A percentile compares a stretch with the other conserved stretches of the same genome.
These are phyloP conservation scores for Sander lucioperca DNA, from an alignment of 2,113 vertebrate species.

Conservation along the genomic window DNA sequence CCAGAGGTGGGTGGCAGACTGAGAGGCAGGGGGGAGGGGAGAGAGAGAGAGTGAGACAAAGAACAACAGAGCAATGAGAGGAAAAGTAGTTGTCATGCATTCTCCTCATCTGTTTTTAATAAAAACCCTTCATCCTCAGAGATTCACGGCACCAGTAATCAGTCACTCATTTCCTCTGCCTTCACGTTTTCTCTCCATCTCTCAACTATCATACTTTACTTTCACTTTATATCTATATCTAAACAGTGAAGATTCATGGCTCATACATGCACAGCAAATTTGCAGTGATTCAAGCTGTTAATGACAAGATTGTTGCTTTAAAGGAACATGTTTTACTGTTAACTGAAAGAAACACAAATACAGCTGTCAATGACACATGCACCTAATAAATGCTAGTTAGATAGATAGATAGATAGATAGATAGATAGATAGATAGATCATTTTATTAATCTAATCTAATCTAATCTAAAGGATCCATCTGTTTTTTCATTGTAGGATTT, in stretches of 20 bases:
- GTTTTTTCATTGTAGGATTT: not conserved
- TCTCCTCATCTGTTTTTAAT: constrained; percentile 70
- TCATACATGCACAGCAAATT: constrained; percentile 1
- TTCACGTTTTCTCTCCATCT: constrained; percentile 29
- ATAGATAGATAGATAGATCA: too few relatives aligned
- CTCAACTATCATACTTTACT: constrained; percentile 23
- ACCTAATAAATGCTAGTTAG: not conserved
- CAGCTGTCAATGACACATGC: not conserved
- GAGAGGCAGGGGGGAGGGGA: not conserved
- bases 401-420: too few relatives aligned
- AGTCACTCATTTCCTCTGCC: constrained; percentile 27
- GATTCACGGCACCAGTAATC: constrained; percentile 58
- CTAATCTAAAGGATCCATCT: not conserved
- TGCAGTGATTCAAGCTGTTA: not conserved
- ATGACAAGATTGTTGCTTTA: not conserved
- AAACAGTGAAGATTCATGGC: constrained; percentile 16
- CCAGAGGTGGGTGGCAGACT: constrained; percentile 43
- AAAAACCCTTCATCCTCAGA: constrained; percentile 54
- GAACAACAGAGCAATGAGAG: constrained; percentile 10
- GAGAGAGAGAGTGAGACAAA: too few relatives aligned
- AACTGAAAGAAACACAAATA: not conserved
- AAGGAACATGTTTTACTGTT: not conserved
- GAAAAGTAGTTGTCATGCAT: constrained; percentile 51
- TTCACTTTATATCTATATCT: constrained; percentile 30
- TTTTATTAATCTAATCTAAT: too few relatives aligned